These are phyloP conservation scores for Pegea sp. DNA, from an alignment of 23 tunicate genomes.

Conservation along the genomic window DNA sequence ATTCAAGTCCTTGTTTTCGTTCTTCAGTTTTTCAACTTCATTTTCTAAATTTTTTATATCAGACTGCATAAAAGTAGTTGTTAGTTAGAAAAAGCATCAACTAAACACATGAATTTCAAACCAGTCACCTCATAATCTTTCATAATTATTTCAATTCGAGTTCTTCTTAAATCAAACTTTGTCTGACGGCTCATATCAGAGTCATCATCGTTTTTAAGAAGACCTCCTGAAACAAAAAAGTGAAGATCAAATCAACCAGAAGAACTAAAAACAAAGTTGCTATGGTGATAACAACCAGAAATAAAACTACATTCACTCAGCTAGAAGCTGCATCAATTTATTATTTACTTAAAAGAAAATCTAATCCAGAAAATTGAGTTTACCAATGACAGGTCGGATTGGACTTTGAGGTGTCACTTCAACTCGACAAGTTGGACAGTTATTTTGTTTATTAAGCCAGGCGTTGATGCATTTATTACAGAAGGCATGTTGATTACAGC, in stretches of 20 bases:
- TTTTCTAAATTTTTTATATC: conserved; percentile 27
- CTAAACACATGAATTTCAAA: too few relatives aligned
- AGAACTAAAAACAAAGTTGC: too few relatives aligned
- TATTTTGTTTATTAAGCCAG: conserved; percentile 61
- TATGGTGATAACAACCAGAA: too few relatives aligned
- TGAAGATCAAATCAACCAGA: too few relatives aligned
- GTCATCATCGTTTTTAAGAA: conserved; percentile 1
- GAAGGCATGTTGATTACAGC: conserved; percentile 73
- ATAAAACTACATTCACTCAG: too few relatives aligned
- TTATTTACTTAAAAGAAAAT: neutral
- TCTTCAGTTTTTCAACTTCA: conserved; percentile 7
- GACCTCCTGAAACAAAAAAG: too few relatives aligned
- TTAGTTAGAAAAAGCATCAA: too few relatives aligned
- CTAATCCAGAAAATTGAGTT: neutral
- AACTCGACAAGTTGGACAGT: conserved; percentile 63
- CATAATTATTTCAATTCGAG: conserved; percentile 31
- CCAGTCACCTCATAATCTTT: conserved; percentile 64
- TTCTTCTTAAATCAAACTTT: conserved; percentile 18
- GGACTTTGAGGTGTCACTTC: conserved; percentile 67
- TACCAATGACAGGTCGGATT: conserved; percentile 42
- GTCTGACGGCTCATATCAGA: conserved; percentile 4
- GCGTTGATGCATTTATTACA: conserved; percentile 67
- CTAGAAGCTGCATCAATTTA: neutral
- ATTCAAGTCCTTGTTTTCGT: conserved; percentile 16
- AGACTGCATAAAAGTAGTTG: conserved; percentile 20